Percentiles rank a stretch among this genome's conserved stretches.
phyloP scores from a whole-genome alignment of 2,113 vertebrate species.

The Platysternon megacephalum region DNA sequence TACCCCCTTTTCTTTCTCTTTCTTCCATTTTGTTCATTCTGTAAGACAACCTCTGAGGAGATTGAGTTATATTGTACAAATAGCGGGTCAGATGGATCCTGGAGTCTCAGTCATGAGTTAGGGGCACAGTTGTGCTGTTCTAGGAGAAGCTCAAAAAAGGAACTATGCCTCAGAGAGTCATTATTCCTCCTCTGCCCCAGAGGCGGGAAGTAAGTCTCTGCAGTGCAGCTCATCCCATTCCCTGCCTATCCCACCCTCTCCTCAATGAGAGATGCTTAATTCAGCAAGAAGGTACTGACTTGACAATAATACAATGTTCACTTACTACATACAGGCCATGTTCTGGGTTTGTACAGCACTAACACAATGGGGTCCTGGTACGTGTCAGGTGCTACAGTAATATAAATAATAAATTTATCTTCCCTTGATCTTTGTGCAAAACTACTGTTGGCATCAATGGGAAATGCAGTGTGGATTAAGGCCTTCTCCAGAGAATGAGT shows the following conservation, averaged over 20 bases:
- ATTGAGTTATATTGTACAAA: neutral
- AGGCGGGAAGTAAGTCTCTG: neutral
- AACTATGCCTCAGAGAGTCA: neutral
- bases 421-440: neutral
- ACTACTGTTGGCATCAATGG: neutral
- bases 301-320: neutral
- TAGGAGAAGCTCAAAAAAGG: neutral
- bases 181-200: neutral
- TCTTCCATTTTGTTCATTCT: neutral
- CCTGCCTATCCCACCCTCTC: neutral
- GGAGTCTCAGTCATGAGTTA: neutral
- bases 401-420: neutral
- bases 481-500: neutral
- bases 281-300: neutral
- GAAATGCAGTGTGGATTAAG: neutral
- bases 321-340: neutral
- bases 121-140: neutral
- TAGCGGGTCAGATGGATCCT: neutral
- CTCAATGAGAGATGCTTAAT: neutral
- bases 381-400: neutral
- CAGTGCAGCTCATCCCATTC: neutral
- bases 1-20: neutral
- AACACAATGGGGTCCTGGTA: neutral
- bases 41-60: neutral
- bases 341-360: neutral